Percentiles rank a stretch among this genome's conserved stretches.
These are phyloP conservation scores for Craterocephalus amniculus DNA, from an alignment of 2,797 vertebrate species.

Conservation along the genomic window DNA sequence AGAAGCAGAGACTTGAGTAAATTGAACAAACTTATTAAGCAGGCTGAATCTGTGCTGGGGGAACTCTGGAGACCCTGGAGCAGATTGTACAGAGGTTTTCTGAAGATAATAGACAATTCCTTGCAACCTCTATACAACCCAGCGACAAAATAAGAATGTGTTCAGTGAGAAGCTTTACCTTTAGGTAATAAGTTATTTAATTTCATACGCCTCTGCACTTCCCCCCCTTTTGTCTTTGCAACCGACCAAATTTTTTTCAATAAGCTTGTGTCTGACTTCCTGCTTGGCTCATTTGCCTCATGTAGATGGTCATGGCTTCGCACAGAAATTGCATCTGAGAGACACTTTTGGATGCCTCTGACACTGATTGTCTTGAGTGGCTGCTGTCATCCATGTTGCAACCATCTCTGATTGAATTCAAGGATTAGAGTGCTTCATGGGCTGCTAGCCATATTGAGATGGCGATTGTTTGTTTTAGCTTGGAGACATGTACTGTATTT, in stretches of 20 bases:
- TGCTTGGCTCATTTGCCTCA: neutral
- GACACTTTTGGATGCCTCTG: slow-evolving; percentile 1
- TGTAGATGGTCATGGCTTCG: neutral
- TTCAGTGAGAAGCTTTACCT: neutral
- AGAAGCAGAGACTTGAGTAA: neutral
- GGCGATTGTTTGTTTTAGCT: slow-evolving; percentile 25
- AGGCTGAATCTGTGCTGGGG: neutral
- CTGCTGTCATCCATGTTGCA: slow-evolving; percentile 5
- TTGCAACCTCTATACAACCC: neutral
- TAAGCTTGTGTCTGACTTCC: neutral
- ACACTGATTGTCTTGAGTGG: slow-evolving; percentile 4
- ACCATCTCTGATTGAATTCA: slow-evolving; percentile 13
- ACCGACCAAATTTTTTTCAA: neutral
- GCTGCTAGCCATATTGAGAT: slow-evolving; percentile 11
- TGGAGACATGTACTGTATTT: slow-evolving; percentile 22
- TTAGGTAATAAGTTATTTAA: neutral
- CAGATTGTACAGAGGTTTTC: neutral
- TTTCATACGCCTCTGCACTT: neutral
- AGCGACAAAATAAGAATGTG: neutral
- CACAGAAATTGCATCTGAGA: neutral
- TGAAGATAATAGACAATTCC: neutral
- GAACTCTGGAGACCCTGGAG: neutral
- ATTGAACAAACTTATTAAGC: neutral
- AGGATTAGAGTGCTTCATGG: neutral
- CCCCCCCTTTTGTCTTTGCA: neutral